phyloP scores from a whole-genome alignment of 2,113 vertebrate species.

The Montifringilla adamsi region DNA sequence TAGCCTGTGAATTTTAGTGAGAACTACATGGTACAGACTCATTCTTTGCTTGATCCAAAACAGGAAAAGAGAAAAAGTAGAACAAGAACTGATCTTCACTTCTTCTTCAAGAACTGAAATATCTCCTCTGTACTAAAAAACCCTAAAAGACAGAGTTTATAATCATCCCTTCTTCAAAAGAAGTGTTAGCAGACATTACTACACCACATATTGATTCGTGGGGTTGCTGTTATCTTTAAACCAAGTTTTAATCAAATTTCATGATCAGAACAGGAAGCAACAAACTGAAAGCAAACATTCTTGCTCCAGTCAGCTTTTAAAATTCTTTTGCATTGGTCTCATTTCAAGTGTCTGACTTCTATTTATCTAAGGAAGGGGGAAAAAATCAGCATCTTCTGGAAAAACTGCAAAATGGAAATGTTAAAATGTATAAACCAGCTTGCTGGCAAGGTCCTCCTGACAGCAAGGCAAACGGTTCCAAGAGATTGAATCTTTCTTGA shows the following conservation, averaged over 20 bases:
- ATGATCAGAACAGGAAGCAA: constrained; percentile 6
- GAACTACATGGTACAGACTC: not conserved
- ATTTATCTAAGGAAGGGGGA: not conserved
- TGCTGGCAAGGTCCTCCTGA: not conserved
- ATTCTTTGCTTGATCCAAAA: not conserved
- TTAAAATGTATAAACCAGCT: not conserved
- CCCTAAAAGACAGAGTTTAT: not conserved
- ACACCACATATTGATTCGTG: not conserved
- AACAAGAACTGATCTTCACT: not conserved
- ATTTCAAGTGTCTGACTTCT: constrained; percentile 7
- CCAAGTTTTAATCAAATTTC: not conserved
- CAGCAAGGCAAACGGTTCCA: not conserved
- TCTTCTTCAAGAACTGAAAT: not conserved
- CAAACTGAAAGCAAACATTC: constrained; percentile 28
- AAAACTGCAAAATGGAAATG: constrained; percentile 20
- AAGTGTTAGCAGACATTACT: not conserved
- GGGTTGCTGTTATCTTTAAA: not conserved
- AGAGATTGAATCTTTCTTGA: not conserved
- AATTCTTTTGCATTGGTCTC: not conserved
- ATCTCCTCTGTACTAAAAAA: not conserved
- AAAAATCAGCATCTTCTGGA: not conserved
- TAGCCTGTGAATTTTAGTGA: not conserved
- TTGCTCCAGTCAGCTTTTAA: not conserved
- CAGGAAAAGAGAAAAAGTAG: not conserved
- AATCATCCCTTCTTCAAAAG: not conserved